Evolutionary conservation across 2,113 vertebrate species (phyloP).

Genomic region (Polypterus bichir): DNA sequence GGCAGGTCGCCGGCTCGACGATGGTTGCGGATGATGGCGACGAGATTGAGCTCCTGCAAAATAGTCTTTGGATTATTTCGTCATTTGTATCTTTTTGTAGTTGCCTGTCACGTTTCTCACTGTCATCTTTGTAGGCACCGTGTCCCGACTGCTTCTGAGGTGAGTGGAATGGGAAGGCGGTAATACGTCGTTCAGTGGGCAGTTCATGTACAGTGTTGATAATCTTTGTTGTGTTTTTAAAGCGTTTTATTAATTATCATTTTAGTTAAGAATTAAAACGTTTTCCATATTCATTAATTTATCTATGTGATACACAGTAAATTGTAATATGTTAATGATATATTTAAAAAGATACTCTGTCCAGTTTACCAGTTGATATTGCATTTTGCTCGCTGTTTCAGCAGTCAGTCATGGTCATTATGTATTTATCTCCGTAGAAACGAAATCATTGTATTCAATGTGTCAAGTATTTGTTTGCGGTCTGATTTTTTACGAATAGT

Average conservation of each 20-base stretch:
- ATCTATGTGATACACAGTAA: background rate
- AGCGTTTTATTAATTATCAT: background rate
- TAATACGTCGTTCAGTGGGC: background rate
- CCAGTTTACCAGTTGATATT: no score
- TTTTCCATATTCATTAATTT: background rate
- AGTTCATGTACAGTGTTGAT: background rate
- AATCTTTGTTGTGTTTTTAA: background rate
- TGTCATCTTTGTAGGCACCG: constrained; percentile 43
- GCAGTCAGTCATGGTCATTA: no score
- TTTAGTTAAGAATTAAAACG: background rate
- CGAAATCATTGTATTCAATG: no score
- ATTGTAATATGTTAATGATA: background rate
- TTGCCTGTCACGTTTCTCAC: constrained; percentile 24
- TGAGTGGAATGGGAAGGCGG: constrained; percentile 15
- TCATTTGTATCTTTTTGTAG: constrained; percentile 20
- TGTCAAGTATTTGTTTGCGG: no score
- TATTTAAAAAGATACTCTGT: background rate
- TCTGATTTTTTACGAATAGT: no score
- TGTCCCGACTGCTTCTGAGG: constrained; percentile 37
- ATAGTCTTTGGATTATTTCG: constrained; percentile 26
- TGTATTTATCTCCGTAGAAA: no score
- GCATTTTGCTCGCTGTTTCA: no score
- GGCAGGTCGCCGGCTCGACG: no score
- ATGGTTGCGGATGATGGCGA: constrained; percentile 38
- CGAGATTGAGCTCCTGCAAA: constrained; percentile 30